phyloP scores from a whole-genome alignment of 2,797 vertebrate genomes.

The Pteropus rufus region DNA sequence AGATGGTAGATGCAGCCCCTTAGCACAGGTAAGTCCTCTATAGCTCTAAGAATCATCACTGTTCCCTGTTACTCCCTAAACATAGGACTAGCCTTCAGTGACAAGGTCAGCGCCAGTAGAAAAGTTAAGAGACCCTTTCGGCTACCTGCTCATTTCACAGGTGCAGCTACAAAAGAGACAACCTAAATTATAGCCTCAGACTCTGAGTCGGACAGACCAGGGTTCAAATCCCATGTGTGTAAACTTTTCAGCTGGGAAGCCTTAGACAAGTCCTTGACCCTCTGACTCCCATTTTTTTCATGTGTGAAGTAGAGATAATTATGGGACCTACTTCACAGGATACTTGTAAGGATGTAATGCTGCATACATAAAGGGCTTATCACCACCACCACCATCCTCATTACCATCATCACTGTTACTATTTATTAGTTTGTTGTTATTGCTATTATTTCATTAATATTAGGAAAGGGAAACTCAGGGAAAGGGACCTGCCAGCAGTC shows the following conservation, averaged over 20 bases:
- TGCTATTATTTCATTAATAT: not conserved
- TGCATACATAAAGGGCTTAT: not conserved
- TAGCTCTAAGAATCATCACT: not conserved
- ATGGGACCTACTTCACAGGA: not conserved
- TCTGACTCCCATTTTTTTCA: not conserved
- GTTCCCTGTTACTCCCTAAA: not conserved
- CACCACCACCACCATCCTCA: too few relatives aligned
- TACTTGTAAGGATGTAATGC: not conserved
- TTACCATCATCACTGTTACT: not conserved
- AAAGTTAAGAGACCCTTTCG: not conserved
- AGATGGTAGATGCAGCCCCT: not conserved
- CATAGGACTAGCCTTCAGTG: rapidly evolving
- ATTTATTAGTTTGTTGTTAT: not conserved
- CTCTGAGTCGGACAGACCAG: not conserved
- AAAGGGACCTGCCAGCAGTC: not conserved
- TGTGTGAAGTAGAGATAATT: not conserved
- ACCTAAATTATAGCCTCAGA: not conserved
- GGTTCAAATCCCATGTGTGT: not conserved
- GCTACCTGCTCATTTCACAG: not conserved
- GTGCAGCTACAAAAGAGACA: not conserved
- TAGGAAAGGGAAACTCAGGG: not conserved
- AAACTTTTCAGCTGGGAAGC: not conserved
- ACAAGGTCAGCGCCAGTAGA: rapidly evolving
- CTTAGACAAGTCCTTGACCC: not conserved
- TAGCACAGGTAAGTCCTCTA: too few relatives aligned